Evolutionary conservation across 2,113 vertebrate genomes (phyloP), one percentile per base, ranked within the genome.

Genomic region (Phasianus colchicus): DNA sequence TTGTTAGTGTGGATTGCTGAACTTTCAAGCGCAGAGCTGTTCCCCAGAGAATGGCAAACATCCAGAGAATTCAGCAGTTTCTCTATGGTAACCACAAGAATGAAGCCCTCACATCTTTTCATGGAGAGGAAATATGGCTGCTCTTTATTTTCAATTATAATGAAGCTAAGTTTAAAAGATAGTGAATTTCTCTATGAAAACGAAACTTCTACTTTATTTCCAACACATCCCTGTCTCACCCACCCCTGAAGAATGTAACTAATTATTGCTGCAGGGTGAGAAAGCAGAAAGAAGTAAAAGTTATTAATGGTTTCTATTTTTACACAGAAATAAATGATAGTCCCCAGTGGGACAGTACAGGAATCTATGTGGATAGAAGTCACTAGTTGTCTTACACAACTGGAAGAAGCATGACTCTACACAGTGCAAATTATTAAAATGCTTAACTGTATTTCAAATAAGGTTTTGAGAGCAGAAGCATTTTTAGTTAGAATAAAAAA

Each of bases 291-390:
- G 52, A 71, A 93, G 58, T 52, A 38, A 64, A 90, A 92, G 38
- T 66, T 65, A 10, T 81, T 92, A 94, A 96, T 73, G 45, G 29
- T 82, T 95, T 91, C 89, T 93, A 85, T 92, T 94, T 95, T 96
- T 90, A 77, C 16, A 55, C 11, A 58, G 84, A 79, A 58, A 82
- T 79, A 91, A 87, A 40, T 94, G 0, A 42, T 42, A 32, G 58
- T 69, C 84, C 30, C 24, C n/a, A 24, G 8, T 47, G 83, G 69
- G n/a, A 83, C 21, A 32, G 54, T 42, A 16, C n/a, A 75, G 34
- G 27, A 88, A 84, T 78, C 65, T 90, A 81, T 66, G 71, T 66
- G 32, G 63, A 65, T 61, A 75, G 73, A 54, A 9, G 64, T 69
- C 60, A 72, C 22, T 15, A 57, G 50, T 47, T 34, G 13, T 42